Conservation (phyloP, 2,113 vertebrate species). For the Tachysurus vachellii region DNA sequence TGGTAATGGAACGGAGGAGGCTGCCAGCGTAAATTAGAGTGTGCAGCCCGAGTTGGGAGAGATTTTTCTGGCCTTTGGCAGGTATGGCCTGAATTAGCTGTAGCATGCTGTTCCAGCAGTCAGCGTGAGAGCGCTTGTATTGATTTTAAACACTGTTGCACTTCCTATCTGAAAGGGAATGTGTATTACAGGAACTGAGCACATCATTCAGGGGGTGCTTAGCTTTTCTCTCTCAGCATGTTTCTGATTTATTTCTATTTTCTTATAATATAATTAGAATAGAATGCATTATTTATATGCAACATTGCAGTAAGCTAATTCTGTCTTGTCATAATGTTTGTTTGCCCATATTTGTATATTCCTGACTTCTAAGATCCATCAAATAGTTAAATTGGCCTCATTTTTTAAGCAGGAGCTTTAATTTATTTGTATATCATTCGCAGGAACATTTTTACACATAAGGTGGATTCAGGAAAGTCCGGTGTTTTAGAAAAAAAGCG, state of each 20-base stretch:
- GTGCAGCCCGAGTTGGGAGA: constrained; percentile 67
- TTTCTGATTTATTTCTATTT: constrained; percentile 62
- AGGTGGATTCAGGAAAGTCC: neutral
- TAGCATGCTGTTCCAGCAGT: constrained; percentile 75
- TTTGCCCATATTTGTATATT: neutral
- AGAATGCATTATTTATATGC: neutral
- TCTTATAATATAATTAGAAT: neutral
- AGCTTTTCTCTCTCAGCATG: constrained; percentile 60
- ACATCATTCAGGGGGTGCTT: constrained; percentile 74
- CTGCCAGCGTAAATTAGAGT: constrained; percentile 73
- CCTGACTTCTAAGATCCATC: neutral
- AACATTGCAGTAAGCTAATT: neutral
- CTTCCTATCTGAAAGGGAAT: constrained; percentile 76
- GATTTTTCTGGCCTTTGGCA: constrained; percentile 75
- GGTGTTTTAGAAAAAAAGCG: neutral
- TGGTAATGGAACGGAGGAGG: constrained; percentile 73
- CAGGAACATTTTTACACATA: neutral
- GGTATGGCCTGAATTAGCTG: constrained; percentile 77
- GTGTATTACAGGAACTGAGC: constrained; percentile 72
- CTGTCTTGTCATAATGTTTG: neutral
- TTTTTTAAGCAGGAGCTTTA: neutral
- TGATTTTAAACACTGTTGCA: constrained; percentile 78
- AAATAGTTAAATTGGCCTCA: neutral
- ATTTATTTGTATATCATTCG: neutral
- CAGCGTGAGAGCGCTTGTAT: constrained; percentile 72